These are phyloP conservation scores for Bombycilla garrulus DNA, from an alignment of 2,113 vertebrate species.

Conservation along the genomic window DNA sequence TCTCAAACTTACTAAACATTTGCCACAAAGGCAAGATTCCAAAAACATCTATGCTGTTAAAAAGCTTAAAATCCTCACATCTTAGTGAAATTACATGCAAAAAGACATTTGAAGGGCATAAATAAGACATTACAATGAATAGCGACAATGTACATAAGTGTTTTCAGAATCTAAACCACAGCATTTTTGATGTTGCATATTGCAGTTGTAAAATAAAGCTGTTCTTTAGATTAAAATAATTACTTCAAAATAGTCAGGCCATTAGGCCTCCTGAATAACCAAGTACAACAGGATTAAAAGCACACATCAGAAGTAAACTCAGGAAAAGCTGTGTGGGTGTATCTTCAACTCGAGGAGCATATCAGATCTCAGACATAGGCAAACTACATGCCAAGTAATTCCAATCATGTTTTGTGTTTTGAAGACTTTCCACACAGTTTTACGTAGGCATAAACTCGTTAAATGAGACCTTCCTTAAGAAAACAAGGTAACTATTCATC, in stretches of 20 bases:
- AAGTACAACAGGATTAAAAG: background rate
- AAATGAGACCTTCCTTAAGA: background rate
- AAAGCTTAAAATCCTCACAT: background rate
- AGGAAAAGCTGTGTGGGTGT: background rate
- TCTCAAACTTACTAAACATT: background rate
- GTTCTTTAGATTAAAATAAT: background rate
- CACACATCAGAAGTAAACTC: background rate
- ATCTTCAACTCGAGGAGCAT: background rate
- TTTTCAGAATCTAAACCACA: background rate
- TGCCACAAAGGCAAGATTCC: background rate
- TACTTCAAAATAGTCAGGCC: background rate
- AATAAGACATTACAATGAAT: background rate
- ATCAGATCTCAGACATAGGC: background rate
- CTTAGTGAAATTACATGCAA: background rate
- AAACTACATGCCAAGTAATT: background rate
- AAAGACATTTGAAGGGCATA: background rate
- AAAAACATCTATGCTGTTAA: background rate
- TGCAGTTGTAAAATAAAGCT: background rate
- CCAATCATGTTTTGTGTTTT: background rate
- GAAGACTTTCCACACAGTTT: background rate
- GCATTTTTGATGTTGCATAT: background rate
- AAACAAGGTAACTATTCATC: background rate
- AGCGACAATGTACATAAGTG: background rate
- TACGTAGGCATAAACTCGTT: background rate
- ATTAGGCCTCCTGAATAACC: background rate